A percentile compares a stretch with the other conserved stretches of the same genome.
Conservation (phyloP, 2,113 vertebrate species). For the Strix aluco region DNA sequence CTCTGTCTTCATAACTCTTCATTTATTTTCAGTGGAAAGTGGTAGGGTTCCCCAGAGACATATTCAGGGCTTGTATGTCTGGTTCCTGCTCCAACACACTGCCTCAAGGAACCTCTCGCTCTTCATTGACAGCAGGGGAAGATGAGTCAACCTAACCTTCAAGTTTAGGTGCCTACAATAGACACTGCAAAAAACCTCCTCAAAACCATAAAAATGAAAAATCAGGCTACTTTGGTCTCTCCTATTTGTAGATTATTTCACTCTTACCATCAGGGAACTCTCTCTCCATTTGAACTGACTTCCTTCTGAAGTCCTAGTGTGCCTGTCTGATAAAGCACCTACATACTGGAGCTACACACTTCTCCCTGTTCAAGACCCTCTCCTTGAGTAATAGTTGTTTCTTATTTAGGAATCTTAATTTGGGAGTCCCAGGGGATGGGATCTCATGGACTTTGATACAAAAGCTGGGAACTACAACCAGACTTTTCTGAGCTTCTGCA, state of each 20-base stretch:
- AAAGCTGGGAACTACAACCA: neutral
- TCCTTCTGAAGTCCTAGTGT: neutral
- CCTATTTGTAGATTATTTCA: neutral
- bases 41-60: neutral
- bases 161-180: neutral
- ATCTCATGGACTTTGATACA: neutral
- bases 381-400: neutral
- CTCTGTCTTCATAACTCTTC: neutral
- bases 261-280: neutral
- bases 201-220: neutral
- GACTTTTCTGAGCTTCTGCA: neutral
- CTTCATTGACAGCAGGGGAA: neutral
- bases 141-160: neutral
- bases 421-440: neutral
- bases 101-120: neutral
- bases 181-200: neutral
- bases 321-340: neutral
- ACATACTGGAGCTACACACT: too few relatives aligned
- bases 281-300: neutral
- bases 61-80: neutral
- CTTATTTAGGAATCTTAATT: neutral
- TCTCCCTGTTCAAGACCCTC: neutral
- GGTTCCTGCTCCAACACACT: accelerated
- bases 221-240: neutral
- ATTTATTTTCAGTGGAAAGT: neutral